Base-by-base conservation (phyloP, 2,113 vertebrate genomes). In the Copsychus sechellarum region DNA sequence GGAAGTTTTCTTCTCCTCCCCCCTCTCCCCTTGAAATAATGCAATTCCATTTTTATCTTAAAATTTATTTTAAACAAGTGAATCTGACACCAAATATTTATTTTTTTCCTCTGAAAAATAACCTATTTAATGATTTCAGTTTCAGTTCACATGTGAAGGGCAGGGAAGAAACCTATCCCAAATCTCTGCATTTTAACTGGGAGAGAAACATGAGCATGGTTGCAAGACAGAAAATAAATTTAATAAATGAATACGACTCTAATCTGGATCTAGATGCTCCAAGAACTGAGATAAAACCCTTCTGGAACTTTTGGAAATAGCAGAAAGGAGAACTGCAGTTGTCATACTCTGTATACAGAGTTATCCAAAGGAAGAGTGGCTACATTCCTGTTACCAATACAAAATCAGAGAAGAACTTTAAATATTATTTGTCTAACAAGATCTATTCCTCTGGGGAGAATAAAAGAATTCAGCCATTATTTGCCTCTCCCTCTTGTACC, bases 301-400 rank as follows among this genome's bases (percentile, higher is more conserved):
- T 87, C 40, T 36, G 28, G 21, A 72, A 42, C 3, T 71, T 77
- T 10, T 26, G 57, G 50, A 36, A 56, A 31, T 7, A 34, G 8
- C 33, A 78, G 43, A 19, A 72, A 69, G 6, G 15, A 12, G 29
- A 71, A 61, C 4, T 45, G 16, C 19, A 26, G 7, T n/a, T 17
- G 0, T 7, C 6, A 21, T 18, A 29, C 2, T 3, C 33, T 0
- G 0, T 25, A 7, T 5, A 3, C 0, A 40, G 20, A 57, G 7
- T 4, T 78, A 42, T 23, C 6, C 25, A 70, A 50, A 69, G 24
- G 25, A 29, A 28, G 9, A 62, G 20, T 8, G 6, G 16, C 38
- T 58, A 4, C 45, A 11, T 24, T 51, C 12, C 8, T 11, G 18
- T 43, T 53, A 19, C 24, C 50, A 50, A n/a, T 11, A 53, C 11